Conservation (phyloP, 2,797 vertebrate species). For the Anabas testudineus region DNA sequence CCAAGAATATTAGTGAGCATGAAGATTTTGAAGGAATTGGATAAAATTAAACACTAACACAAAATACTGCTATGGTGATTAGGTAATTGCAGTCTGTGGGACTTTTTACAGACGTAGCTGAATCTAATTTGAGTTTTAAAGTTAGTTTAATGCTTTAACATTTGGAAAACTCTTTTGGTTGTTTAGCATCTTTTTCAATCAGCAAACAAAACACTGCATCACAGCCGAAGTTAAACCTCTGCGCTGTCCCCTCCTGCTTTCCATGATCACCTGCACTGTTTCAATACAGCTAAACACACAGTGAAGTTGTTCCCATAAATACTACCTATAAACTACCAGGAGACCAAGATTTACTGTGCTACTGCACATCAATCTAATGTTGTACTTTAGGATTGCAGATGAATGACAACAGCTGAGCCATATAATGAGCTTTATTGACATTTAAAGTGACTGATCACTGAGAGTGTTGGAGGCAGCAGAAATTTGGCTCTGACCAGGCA, state of each 20-base stretch:
- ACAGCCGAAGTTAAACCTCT: too few relatives aligned
- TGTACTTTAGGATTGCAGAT: conserved; percentile 15
- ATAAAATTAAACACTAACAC: too few relatives aligned
- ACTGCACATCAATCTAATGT: conserved; percentile 4
- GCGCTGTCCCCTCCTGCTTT: neutral
- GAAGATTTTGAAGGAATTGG: too few relatives aligned
- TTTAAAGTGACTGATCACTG: conserved; percentile 12
- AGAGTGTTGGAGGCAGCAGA: conserved; percentile 5
- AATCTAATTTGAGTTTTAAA: too few relatives aligned
- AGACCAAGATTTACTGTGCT: neutral
- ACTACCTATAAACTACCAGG: neutral
- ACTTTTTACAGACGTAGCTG: too few relatives aligned
- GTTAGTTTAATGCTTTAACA: neutral
- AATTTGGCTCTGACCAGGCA: neutral
- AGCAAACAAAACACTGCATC: neutral
- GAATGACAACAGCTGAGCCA: conserved; percentile 9
- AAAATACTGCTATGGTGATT: too few relatives aligned
- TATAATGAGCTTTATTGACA: conserved; percentile 14
- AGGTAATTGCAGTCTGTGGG: too few relatives aligned
- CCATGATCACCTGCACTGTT: neutral
- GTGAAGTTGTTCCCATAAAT: neutral
- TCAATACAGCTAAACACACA: conserved; percentile 3
- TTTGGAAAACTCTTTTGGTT: neutral
- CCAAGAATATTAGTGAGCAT: too few relatives aligned
- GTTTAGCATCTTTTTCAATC: neutral